phyloP scores from a whole-genome alignment of 2,113 vertebrate species.

The Clarias gariepinus region DNA sequence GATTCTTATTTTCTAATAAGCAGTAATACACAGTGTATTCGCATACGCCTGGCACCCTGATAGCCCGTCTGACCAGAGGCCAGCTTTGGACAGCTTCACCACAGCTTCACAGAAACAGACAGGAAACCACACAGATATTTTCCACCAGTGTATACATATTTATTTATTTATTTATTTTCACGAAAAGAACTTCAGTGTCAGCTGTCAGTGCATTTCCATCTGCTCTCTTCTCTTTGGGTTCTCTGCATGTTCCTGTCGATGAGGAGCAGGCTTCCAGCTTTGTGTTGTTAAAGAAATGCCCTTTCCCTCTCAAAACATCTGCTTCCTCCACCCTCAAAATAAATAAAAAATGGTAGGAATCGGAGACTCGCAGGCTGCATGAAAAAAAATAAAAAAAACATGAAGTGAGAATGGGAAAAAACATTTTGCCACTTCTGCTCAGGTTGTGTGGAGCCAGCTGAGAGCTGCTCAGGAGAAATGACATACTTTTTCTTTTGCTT shows the following conservation, averaged over 20 bases:
- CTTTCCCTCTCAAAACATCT: slow-evolving; percentile 48
- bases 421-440: slow-evolving; percentile 28
- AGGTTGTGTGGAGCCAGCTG: slow-evolving; percentile 11
- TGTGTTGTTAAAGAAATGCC: slow-evolving; percentile 33
- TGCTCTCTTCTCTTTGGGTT: neutral
- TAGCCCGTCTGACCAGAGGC: slow-evolving; percentile 5
- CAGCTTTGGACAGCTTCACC: neutral
- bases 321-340: slow-evolving; percentile 52
- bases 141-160: neutral
- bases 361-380: slow-evolving; percentile 58
- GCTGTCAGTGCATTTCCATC: neutral
- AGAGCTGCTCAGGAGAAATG: neutral
- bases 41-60: slow-evolving; percentile 1
- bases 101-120: slow-evolving; percentile 16
- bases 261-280: neutral
- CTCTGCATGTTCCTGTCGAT: neutral
- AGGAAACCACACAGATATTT: slow-evolving; percentile 29
- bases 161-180: slow-evolving; percentile 9
- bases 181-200: slow-evolving; percentile 31
- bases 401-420: slow-evolving; percentile 38
- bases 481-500: slow-evolving; percentile 1
- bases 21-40: neutral
- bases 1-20: neutral
- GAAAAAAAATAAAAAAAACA: slow-evolving; percentile 1
- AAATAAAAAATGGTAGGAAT: slow-evolving; percentile 63